Percentiles rank a stretch among this genome's conserved stretches.
phyloP scores from a whole-genome alignment of 1,140 invertebrate species.

The Anadara kagoshimensis region DNA sequence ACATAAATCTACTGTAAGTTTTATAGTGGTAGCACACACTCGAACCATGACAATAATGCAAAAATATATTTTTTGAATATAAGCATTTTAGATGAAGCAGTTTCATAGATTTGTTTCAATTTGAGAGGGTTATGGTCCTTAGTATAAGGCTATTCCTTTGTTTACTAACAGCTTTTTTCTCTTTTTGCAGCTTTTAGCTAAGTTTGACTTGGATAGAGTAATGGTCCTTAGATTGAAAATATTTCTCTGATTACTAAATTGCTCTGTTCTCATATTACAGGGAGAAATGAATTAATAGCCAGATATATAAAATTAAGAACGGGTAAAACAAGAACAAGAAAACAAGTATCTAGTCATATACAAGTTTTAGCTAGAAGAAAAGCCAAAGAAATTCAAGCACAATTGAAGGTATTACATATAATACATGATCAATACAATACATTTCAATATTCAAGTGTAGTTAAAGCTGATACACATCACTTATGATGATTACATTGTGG shows the following conservation, averaged over 20 bases:
- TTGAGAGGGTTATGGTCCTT: too few species aligned
- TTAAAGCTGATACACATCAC: too few species aligned
- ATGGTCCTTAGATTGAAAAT: too few species aligned
- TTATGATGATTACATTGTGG: too few species aligned
- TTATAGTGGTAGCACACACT: constrained; percentile 12
- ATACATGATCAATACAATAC: background rate
- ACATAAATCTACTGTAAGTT: background rate
- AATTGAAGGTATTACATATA: constrained; percentile 82
- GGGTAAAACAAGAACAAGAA: constrained; percentile 98
- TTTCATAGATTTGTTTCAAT: too few species aligned
- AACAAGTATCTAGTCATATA: constrained; percentile 99
- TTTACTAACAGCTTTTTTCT: too few species aligned
- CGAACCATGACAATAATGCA: background rate
- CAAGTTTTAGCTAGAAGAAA: constrained; percentile 98
- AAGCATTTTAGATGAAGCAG: background rate
- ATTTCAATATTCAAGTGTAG: background rate
- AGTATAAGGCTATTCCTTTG: too few species aligned
- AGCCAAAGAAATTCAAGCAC: constrained; percentile 96
- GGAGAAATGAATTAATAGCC: constrained; percentile 99
- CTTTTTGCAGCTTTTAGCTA: too few species aligned
- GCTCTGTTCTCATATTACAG: constrained; percentile 77
- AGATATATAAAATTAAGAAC: constrained; percentile 99
- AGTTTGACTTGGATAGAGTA: too few species aligned
- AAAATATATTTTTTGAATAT: background rate
- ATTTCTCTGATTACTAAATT: background rate